Conservation (phyloP, 2,797 vertebrate species). For the Parambassis ranga region DNA sequence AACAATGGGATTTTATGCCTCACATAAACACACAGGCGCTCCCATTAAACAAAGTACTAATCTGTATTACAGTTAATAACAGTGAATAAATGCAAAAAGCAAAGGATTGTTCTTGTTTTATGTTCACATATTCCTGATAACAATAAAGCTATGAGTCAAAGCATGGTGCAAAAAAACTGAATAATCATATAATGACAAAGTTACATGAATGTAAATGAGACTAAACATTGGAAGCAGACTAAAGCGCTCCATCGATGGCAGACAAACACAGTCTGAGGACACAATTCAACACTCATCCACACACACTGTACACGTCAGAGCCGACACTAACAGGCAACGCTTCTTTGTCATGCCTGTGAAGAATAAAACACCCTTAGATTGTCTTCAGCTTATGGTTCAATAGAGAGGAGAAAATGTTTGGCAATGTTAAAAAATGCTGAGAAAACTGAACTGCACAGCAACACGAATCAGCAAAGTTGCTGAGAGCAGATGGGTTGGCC, state of each 20-base stretch:
- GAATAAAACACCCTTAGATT: constrained; percentile 21
- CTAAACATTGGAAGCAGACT: constrained; percentile 56
- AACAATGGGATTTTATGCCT: constrained; percentile 51
- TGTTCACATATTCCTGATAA: constrained; percentile 72
- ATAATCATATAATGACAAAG: constrained; percentile 57
- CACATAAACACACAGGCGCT: constrained; percentile 52
- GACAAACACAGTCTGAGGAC: constrained; percentile 37
- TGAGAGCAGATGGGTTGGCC: constrained; percentile 70
- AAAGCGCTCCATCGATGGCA: constrained; percentile 37
- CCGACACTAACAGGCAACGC: constrained; percentile 24
- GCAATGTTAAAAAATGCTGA: constrained; percentile 46
- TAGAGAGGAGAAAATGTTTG: constrained; percentile 53
- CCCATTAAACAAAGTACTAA: constrained; percentile 54
- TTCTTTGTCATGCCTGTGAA: not conserved
- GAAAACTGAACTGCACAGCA: constrained; percentile 55
- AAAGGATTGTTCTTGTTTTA: constrained; percentile 65
- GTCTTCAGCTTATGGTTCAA: constrained; percentile 34
- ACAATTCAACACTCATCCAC: constrained; percentile 53
- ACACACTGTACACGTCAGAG: constrained; percentile 57
- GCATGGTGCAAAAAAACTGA: constrained; percentile 68
- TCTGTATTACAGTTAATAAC: constrained; percentile 72
- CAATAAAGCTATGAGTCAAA: constrained; percentile 70
- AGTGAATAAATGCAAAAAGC: constrained; percentile 77
- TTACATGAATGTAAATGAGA: constrained; percentile 64
- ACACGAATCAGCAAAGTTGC: constrained; percentile 56